Percentiles rank a stretch among this genome's conserved stretches.
phyloP scores from a whole-genome alignment of 2,113 vertebrate species.

The Elanoides forficatus region DNA sequence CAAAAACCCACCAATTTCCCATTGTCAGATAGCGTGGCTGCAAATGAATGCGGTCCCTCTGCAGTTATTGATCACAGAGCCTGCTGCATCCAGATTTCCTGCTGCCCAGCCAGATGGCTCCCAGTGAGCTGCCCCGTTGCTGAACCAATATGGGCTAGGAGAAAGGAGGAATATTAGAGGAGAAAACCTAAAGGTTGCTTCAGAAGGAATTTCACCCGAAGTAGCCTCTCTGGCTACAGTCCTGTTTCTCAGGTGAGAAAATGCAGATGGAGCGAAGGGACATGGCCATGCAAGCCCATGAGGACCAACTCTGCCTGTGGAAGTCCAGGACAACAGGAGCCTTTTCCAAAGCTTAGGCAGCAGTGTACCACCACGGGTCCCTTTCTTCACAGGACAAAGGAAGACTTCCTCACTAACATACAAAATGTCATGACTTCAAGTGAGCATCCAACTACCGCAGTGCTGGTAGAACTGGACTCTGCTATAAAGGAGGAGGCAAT shows the following conservation, averaged over 20 bases:
- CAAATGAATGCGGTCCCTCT: not conserved
- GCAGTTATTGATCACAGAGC: not conserved
- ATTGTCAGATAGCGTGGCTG: not conserved
- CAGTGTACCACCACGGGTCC: not conserved
- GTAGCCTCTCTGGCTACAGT: not conserved
- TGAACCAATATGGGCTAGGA: not conserved
- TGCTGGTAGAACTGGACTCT: not conserved
- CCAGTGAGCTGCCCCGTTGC: not conserved
- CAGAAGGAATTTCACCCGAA: not conserved
- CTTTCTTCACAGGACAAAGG: not conserved
- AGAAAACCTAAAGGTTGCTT: not conserved
- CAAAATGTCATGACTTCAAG: not conserved
- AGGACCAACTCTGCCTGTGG: not conserved
- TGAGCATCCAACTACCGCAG: not conserved
- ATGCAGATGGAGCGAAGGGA: not conserved
- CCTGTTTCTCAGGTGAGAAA: not conserved
- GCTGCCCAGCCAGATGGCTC: not conserved
- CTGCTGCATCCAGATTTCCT: not conserved
- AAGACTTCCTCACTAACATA: not conserved
- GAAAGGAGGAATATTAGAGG: not conserved
- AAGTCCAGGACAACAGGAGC: not conserved
- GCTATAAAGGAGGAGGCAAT: not conserved
- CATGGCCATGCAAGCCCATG: not conserved
- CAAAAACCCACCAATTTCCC: not conserved
- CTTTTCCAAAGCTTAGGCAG: not conserved